Evolutionary conservation across 2,797 vertebrate species (phyloP), one percentile per base, ranked within the genome.

Genomic region (Phataginus tricuspis): DNA sequence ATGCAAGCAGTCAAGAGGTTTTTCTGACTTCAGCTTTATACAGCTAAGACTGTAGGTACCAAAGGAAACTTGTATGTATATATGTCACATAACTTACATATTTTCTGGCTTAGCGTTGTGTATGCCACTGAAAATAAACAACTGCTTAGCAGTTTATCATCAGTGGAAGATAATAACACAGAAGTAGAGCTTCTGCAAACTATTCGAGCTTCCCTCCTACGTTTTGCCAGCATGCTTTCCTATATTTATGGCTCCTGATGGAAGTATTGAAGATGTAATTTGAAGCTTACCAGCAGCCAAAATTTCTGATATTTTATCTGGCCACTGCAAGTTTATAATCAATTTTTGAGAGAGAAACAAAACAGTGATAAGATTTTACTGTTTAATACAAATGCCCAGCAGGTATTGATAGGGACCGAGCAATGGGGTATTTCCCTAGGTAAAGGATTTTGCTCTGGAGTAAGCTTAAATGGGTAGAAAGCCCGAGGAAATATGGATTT

Each of bases 331-430:
- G 53, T 92, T 88, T 97, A 61, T 82, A 78, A 89, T 95, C 78
- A 86, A 34, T 96, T 97, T 97, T 80, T 0, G 2, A 95, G 79
- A 94, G 64, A 93, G 42, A 94, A 95, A 86, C 84, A 95, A 95
- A 95, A 94, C 23, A 72, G 37, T 82, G 85, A 82, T 84, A 92
- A 61, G n/a, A 94, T 94, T 96, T 94, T 96, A 64, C 34, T 69
- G 64, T 91, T 97, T 94, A 87, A 95, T 96, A 69, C 39, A 87
- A 68, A 59, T 61, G 29, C 90, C 74, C 94, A 94, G 96, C 83
- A 78, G 95, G 92, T 95, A 19, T 95, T 97, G 83, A 91, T 85
- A 63, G 69, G 55, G 49, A 61, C 78, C 42, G 49, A 63, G 53
- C 71, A 69, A 66, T 34, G 45, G 39, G 19, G 72, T 64, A 61